These are phyloP conservation scores for Conistra vaccinii DNA, from an alignment of 2,888 invertebrate species.

Conservation along the genomic window DNA sequence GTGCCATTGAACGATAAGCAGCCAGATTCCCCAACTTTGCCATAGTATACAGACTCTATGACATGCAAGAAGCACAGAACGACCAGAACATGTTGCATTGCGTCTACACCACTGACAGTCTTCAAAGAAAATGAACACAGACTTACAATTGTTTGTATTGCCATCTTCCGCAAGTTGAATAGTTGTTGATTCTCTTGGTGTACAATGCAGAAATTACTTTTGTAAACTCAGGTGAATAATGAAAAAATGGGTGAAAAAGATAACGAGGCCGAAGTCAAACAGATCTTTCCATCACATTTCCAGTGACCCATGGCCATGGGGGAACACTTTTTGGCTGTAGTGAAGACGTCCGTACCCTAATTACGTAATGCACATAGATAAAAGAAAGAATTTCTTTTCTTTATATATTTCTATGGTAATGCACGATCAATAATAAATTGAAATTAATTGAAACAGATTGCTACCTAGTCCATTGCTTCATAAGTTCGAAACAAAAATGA, in stretches of 20 bases:
- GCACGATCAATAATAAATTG: too few species aligned
- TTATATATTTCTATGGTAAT: too few species aligned
- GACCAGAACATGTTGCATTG: conserved; percentile 64
- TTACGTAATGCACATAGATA: too few species aligned
- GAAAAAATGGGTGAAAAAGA: not conserved
- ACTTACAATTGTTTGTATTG: conserved; percentile 35
- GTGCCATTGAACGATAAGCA: conserved; percentile 82
- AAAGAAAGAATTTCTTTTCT: too few species aligned
- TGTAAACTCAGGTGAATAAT: conserved; percentile 27
- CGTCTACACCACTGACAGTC: conserved; percentile 36
- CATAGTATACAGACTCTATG: conserved; percentile 76
- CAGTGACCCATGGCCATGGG: not conserved
- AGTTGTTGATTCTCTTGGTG: conserved; percentile 34
- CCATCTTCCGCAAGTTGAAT: conserved; percentile 39
- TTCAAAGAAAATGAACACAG: conserved; percentile 44
- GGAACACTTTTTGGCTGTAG: not conserved
- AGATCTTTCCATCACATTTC: not conserved
- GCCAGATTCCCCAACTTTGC: conserved; percentile 74
- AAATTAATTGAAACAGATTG: too few species aligned
- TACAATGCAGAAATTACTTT: conserved; percentile 21
- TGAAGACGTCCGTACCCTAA: too few species aligned
- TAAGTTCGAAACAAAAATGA: too few species aligned
- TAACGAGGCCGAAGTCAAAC: not conserved
- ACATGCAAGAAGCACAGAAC: conserved; percentile 67
- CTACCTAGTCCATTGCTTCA: too few species aligned